Evolutionary conservation across 1,140 invertebrate genomes (phyloP).

Genomic region (Atopsyche davidsoni): DNA sequence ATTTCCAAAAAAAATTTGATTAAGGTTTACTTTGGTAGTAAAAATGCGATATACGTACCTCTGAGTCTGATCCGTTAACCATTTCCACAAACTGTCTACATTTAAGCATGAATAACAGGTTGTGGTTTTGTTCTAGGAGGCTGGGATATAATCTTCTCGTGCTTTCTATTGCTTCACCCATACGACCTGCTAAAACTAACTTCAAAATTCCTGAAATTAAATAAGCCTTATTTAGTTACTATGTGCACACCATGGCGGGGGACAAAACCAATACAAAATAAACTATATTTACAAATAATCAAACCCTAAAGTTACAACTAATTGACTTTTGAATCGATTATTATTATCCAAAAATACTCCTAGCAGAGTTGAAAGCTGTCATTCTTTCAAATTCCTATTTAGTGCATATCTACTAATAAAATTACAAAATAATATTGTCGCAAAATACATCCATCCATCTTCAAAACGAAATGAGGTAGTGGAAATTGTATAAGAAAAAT

Average conservation of each 20-base stretch:
- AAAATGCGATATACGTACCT: slow-evolving; percentile 47
- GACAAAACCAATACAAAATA: slow-evolving; percentile 5
- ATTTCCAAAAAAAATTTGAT: too few relatives aligned
- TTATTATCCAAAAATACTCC: too few relatives aligned
- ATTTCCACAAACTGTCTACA: slow-evolving; percentile 97
- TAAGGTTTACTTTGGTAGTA: too few relatives aligned
- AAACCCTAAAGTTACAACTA: background rate
- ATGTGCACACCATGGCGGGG: slow-evolving; percentile 6
- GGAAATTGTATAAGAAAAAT: too few relatives aligned
- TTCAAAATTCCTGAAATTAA: slow-evolving; percentile 79
- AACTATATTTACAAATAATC: slow-evolving; percentile 1
- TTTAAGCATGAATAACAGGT: slow-evolving; percentile 90
- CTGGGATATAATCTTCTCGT: slow-evolving; percentile 86
- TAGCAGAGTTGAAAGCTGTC: too few relatives aligned
- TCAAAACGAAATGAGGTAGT: background rate
- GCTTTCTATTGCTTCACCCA: slow-evolving; percentile 90
- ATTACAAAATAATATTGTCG: too few relatives aligned
- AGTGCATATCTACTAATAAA: too few relatives aligned
- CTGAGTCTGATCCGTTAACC: slow-evolving; percentile 78
- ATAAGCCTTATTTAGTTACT: slow-evolving; percentile 3
- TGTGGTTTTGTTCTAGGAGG: slow-evolving; percentile 81
- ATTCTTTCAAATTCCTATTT: too few relatives aligned
- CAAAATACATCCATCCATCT: too few relatives aligned
- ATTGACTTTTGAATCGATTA: background rate
- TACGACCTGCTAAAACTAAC: slow-evolving; percentile 82